These are phyloP conservation scores for Darevskia nairensis DNA, from an alignment of 2,797 vertebrate species.

Conservation along the genomic window DNA sequence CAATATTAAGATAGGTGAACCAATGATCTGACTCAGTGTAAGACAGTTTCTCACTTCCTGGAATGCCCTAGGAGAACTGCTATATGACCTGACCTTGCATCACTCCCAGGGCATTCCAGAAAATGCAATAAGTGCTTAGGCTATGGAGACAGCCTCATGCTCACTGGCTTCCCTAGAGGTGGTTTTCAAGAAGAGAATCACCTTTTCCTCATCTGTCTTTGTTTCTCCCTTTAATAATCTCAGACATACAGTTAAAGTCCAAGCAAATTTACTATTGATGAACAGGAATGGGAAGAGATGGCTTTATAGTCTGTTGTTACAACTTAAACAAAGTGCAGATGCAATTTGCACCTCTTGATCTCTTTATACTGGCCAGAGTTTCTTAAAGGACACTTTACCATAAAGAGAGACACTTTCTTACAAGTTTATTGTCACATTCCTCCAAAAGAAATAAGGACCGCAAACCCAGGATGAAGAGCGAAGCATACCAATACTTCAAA, in stretches of 20 bases:
- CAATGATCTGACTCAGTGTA: too few species aligned
- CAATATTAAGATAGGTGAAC: too few species aligned
- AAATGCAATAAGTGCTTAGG: too few species aligned
- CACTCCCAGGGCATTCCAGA: too few species aligned
- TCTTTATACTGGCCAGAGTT: not conserved
- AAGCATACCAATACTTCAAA: slow-evolving; percentile 67
- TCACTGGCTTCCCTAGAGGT: not conserved
- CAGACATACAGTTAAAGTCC: not conserved
- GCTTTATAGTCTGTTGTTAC: not conserved
- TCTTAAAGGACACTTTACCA: not conserved
- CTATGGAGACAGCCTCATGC: too few species aligned
- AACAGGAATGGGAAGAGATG: not conserved
- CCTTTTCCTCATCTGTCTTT: not conserved
- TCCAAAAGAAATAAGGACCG: slow-evolving; percentile 54
- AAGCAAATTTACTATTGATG: rapidly evolving
- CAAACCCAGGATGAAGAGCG: slow-evolving; percentile 51
- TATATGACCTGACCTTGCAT: too few species aligned
- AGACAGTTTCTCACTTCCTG: too few species aligned
- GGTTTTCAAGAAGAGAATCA: not conserved
- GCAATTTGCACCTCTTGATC: not conserved
- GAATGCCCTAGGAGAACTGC: too few species aligned
- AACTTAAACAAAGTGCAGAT: not conserved
- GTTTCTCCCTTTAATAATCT: not conserved
- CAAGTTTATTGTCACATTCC: slow-evolving; percentile 44
- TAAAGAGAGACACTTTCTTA: rapidly evolving